Conservation (phyloP, 2,888 invertebrate genomes). For the Spilosoma lubricipeda region DNA sequence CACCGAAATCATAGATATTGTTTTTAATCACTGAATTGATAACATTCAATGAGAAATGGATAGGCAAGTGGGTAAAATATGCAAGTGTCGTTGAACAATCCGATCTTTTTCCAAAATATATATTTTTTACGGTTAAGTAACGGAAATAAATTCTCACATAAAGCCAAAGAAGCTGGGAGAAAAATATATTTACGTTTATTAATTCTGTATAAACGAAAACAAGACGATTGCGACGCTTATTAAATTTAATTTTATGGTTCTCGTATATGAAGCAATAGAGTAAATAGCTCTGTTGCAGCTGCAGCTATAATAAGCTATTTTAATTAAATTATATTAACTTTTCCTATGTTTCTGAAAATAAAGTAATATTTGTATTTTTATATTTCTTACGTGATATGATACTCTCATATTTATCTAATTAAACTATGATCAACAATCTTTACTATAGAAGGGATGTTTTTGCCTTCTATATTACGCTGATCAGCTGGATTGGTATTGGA, state of each 20-base stretch:
- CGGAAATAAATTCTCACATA: neutral
- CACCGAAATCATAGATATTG: no score
- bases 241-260: neutral
- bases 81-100: no score
- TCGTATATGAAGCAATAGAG: neutral
- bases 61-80: no score
- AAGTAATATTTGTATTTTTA: neutral
- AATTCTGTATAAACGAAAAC: neutral
- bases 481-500: no score
- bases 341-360: neutral
- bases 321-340: neutral
- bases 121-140: neutral
- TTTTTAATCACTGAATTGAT: no score
- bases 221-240: neutral
- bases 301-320: slow-evolving; percentile 2
- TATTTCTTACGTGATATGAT: neutral
- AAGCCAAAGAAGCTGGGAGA: neutral
- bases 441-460: no score
- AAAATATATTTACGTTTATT: neutral
- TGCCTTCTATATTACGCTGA: neutral
- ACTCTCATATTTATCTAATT: no score
- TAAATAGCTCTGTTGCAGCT: slow-evolving; percentile 8
- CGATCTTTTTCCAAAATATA: no score
- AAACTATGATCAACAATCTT: no score
- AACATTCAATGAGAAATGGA: no score